Evolutionary conservation across 2,888 invertebrate species (phyloP), one percentile per base, ranked within the genome.

Genomic region (Acanthoscelides obtectus): DNA sequence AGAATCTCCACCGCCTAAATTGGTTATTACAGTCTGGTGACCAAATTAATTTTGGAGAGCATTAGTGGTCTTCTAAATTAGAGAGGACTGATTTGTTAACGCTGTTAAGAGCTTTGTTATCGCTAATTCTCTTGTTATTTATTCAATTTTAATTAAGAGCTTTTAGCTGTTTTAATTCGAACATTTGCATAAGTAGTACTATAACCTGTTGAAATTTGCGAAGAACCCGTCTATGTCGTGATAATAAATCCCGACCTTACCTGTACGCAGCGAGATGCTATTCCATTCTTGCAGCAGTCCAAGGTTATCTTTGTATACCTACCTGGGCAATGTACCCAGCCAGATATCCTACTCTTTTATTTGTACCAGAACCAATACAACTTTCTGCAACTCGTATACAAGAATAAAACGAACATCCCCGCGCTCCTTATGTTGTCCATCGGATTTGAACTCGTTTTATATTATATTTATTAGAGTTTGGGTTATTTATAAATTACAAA

Each of bases 301-400:
- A 83, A 83, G 83, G 83, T 83, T 83, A 81, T 78, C 78, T 78
- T 79, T 80, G 78, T 80, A 77, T 82, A 82, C 80, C 82, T 80
- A 81, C 80, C 80, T 83, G 82, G 81, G 78, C 81, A 82, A 80
- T 80, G 82, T 80, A 80, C 81, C 79, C 81, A 77, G 22, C 21
- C 66, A 66, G 66, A 45, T 45, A 45, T 45, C 17, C 45, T 25
- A 12, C 45, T 45, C 45, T 45, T 45, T 45, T 45, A 45, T 45
- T 45, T 45, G 45, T 45, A 45, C 45, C 12, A 45, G 45, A 45
- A 45, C 45, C 45, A 45, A 45, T 45, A 45, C 45, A 45, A 45
- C 45, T 73, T 75, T 74, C 74, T 74, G 73, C 73, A 72, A 75
- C 69, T 70, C 25, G 71, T 66, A 45, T 45, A 72, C 69, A 69